phyloP scores from a whole-genome alignment of 2,113 vertebrate genomes.

The Poeciliopsis retropinna region DNA sequence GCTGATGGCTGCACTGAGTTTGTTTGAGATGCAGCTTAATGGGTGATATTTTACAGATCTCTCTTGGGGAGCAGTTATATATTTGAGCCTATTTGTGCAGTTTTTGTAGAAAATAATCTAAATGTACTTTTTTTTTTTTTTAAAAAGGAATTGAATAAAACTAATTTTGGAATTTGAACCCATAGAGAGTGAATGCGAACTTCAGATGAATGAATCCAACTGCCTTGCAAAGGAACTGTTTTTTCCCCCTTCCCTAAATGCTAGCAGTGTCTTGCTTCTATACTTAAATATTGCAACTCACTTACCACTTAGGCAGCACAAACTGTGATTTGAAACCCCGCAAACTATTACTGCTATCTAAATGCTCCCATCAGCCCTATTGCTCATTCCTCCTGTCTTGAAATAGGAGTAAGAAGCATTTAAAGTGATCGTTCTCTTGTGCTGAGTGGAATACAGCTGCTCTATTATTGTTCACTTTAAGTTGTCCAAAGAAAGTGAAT shows the following conservation, averaged over 20 bases:
- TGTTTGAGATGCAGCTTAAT: not conserved
- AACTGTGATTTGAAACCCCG: conserved; percentile 40
- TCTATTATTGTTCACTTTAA: conserved; percentile 25
- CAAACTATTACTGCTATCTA: conserved; percentile 45
- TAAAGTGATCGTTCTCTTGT: conserved; percentile 45
- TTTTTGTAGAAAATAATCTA: not conserved
- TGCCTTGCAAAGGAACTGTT: not conserved
- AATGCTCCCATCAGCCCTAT: conserved; percentile 44
- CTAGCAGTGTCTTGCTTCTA: not conserved
- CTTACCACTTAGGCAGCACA: conserved; percentile 3
- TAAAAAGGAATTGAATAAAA: not conserved
- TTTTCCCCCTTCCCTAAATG: not conserved
- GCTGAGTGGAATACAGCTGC: conserved; percentile 36
- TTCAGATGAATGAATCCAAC: not conserved
- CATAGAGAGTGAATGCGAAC: not conserved
- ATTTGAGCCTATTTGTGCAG: not conserved
- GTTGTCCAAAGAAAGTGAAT: conserved; percentile 52
- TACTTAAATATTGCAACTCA: not conserved
- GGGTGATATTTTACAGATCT: not conserved
- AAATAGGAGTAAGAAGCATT: conserved; percentile 38
- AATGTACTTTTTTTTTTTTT: not conserved
- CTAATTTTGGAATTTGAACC: not conserved
- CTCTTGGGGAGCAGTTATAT: not conserved
- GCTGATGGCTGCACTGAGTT: not conserved
- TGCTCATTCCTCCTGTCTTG: conserved; percentile 43